Base-by-base conservation (phyloP, 2,113 vertebrate species). In the Siniperca chuatsi region DNA sequence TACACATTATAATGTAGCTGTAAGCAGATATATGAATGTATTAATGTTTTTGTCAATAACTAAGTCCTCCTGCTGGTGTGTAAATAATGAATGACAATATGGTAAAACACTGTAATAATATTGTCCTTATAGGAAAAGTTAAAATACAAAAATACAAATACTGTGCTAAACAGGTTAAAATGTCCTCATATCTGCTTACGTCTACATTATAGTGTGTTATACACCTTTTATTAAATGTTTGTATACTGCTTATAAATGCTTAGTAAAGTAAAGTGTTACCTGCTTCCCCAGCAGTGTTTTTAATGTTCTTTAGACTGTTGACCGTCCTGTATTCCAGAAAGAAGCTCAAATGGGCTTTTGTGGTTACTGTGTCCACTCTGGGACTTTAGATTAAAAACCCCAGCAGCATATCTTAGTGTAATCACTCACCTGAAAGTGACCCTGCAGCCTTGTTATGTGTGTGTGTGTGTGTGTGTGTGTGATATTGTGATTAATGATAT, bases 401-500 rank as follows among this genome's bases (percentile, higher is more conserved):
- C 52, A 54, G 48, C 48, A 20, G 52, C 21, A 54, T 21, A 54
- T 54, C 20, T 54, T 54, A 20, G 68, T 35, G 68, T 52, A 21
- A 70, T 70, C 25, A 18, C 1, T 68, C 65, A 52, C 48, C 46
- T 52, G 44, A 20, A 35, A 20, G 46, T 70, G 68, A 52, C 46
- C 68, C 50, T 52, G 67, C 25, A 40, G 42, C 42, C 21, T 25
- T 23, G 21, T 11, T 23, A 37, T 40, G 40, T n/a, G 65, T 44
- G 64, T 67, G 11, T 40, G 40, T n/a, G 65, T 44, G 64, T 67
- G 23, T 25, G 40, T 25, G 57, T 29, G 44, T 12, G 13, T 4
- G 52, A 21, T 54, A 54, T 54, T 54, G 20, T 69, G 67, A 69
- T 69, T 69, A 29, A 69, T 33, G 67, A 69, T 11, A 21, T 70